A percentile compares a stretch with the other conserved stretches of the same genome.
phyloP scores from a whole-genome alignment of 2,797 vertebrate species.

The Hipposideros larvatus region DNA sequence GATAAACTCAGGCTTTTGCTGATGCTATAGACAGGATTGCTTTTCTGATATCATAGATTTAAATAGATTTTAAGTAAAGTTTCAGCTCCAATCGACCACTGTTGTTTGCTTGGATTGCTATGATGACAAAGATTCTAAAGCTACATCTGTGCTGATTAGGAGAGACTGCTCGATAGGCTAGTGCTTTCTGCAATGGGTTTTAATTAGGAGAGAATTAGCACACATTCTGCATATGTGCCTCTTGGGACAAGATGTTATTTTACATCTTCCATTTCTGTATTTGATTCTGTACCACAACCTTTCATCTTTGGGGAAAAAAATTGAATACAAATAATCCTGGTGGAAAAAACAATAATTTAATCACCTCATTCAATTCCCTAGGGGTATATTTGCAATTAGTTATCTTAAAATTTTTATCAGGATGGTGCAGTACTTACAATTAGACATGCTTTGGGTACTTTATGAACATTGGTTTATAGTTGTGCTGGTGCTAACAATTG shows the following conservation, averaged over 20 bases:
- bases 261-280: background rate
- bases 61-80: slow-evolving; percentile 38
- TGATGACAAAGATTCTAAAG: background rate
- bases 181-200: background rate
- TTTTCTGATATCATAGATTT: background rate
- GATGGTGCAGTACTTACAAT: background rate
- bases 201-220: background rate
- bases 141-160: background rate
- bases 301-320: background rate
- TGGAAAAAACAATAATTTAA: slow-evolving; percentile 9
- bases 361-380: slow-evolving; percentile 45
- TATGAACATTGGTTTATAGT: slow-evolving; percentile 52
- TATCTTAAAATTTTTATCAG: slow-evolving; percentile 38
- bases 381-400: slow-evolving; percentile 54
- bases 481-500: background rate
- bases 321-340: slow-evolving; percentile 24
- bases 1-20: background rate
- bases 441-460: slow-evolving; percentile 14
- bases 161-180: background rate
- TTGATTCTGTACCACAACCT: background rate
- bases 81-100: background rate
- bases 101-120: background rate
- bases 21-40: background rate
- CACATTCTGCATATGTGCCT: background rate
- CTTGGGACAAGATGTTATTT: background rate